Evolutionary conservation across 2,888 invertebrate species (phyloP), one percentile per base, ranked within the genome.

Genomic region (Druceiella hillmani): DNA sequence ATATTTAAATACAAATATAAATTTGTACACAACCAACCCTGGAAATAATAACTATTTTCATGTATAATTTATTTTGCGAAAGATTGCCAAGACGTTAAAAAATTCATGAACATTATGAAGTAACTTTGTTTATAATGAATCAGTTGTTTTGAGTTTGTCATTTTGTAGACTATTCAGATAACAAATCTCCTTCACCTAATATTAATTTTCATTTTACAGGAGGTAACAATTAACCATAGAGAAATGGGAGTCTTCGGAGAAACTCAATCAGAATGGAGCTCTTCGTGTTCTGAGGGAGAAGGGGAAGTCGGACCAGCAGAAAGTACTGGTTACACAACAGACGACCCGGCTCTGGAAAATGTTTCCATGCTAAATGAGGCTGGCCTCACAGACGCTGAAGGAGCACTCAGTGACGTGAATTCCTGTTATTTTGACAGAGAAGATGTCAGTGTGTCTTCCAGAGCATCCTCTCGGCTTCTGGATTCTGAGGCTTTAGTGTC

Each of bases 301-400:
- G 62, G 66, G 6, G 63, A 66, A 24, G 59, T 64, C 2, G 71
- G 73, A 17, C 76, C 73, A 31, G 76, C 77, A 1, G 78, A 78
- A 56, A 87, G 86, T 46, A 85, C 87, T 2, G 87, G 87, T 15
- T 89, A 88, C 58, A 87, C 85, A n/a, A 88, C 87, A 1, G 88
- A 89, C 62, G 88, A 89, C 62, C 87, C 87, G 1, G 87, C 87
- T 10, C 68, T 88, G 7, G 88, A 89, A 62, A 88, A 89, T 62
- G 80, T 87, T 33, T 88, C 88, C 25, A 80, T 89, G 75, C 63
- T 88, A 11, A 87, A 89, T 64, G 89, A 89, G 63, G 83, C 87
- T 12, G 88, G 88, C 5, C 75, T 89, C 28, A 89, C 88, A 2
- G 89, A 89, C 66, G 88, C 87, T 6, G 89, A 90, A 72, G 89